Evolutionary conservation across 1,140 invertebrate species (phyloP).

Genomic region (Drosophila athabasca): DNA sequence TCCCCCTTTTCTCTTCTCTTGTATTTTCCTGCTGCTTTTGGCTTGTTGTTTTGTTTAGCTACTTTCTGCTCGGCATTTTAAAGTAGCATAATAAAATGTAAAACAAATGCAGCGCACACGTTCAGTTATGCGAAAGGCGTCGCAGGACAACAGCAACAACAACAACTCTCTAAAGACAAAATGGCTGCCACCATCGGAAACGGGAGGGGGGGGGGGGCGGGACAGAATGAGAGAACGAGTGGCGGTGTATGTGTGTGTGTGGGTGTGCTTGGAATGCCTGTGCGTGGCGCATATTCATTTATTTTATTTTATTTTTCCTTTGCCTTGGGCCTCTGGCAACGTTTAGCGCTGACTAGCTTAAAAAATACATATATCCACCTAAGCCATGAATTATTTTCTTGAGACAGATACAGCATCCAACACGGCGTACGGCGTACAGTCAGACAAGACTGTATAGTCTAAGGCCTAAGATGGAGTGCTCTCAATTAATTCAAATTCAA

Average conservation of each 20-base stretch:
- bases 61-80: slow-evolving; percentile 56
- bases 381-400: slow-evolving; percentile 72
- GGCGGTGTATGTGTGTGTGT: slow-evolving; percentile 8
- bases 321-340: slow-evolving; percentile 34
- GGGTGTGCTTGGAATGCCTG: slow-evolving; percentile 54
- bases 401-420: slow-evolving; percentile 27
- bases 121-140: slow-evolving; percentile 70
- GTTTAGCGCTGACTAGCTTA: slow-evolving; percentile 69
- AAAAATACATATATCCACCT: slow-evolving; percentile 59
- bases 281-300: slow-evolving; percentile 74
- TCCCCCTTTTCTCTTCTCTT: background rate
- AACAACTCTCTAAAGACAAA: slow-evolving; percentile 41
- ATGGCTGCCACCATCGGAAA: slow-evolving; percentile 42
- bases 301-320: slow-evolving; percentile 70
- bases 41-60: slow-evolving; percentile 24
- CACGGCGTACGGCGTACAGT: background rate
- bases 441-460: background rate
- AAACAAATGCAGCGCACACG: slow-evolving; percentile 77
- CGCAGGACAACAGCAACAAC: slow-evolving; percentile 46
- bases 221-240: slow-evolving; percentile 4
- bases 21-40: slow-evolving; percentile 22
- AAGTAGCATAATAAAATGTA: slow-evolving; percentile 76
- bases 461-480: background rate
- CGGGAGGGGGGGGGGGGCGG: background rate
- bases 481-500: background rate